Evolutionary conservation across 2,888 invertebrate genomes (phyloP).

Genomic region (Heliconius erato): DNA sequence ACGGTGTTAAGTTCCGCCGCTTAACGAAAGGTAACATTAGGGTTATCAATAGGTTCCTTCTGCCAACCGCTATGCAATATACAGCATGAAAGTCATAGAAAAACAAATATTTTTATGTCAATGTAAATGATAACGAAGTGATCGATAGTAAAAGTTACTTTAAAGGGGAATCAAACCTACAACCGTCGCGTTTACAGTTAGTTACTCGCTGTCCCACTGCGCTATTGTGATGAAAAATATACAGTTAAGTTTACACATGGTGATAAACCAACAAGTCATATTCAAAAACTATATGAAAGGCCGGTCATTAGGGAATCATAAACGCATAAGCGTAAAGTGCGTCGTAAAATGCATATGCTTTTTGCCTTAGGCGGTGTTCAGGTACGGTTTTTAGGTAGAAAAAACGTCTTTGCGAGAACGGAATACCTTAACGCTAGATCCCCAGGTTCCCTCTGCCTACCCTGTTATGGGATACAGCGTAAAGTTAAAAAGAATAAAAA

Average conservation of each 20-base stretch:
- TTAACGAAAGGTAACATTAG: not conserved
- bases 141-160: not conserved
- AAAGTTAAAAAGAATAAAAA: too few relatives aligned
- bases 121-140: too few relatives aligned
- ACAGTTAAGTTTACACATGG: not conserved
- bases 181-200: not conserved
- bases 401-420: not conserved
- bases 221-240: not conserved
- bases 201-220: not conserved
- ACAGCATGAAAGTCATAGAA: not conserved
- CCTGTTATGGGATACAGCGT: too few relatives aligned
- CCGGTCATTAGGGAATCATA: constrained; percentile 45
- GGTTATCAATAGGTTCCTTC: not conserved
- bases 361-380: constrained; percentile 14
- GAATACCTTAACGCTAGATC: too few relatives aligned
- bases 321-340: constrained; percentile 46
- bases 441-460: too few relatives aligned
- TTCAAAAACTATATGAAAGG: constrained; percentile 42
- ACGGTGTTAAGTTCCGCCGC: not conserved
- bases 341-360: constrained; percentile 38
- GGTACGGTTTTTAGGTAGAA: not conserved
- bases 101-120: too few relatives aligned
- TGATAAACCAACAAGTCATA: constrained; percentile 14
- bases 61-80: not conserved
- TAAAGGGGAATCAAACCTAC: not conserved